Percentiles rank a stretch among this genome's conserved stretches.
Conservation (phyloP, 2,113 vertebrate species). For the Garra rufa region DNA sequence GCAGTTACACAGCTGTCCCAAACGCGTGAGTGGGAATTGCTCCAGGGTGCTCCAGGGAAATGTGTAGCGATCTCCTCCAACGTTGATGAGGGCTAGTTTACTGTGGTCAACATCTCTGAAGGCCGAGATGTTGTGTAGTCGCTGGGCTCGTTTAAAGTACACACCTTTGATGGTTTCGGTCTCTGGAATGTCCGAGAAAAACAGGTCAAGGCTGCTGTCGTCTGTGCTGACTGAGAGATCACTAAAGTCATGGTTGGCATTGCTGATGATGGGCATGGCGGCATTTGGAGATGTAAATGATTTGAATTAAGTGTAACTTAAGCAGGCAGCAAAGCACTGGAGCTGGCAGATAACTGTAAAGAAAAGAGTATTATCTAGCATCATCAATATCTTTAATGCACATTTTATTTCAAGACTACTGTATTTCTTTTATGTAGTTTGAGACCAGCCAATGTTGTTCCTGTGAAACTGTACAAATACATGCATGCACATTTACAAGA, state of each 20-base stretch:
- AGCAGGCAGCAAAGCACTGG: background rate
- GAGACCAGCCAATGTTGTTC: too few species aligned
- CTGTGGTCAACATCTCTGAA: conserved; percentile 71
- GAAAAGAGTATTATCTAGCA: background rate
- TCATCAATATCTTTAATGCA: background rate
- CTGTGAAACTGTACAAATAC: too few species aligned
- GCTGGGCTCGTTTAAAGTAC: conserved; percentile 83
- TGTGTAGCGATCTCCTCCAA: conserved; percentile 88
- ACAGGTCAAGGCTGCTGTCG: conserved; percentile 81
- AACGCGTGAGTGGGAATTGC: conserved; percentile 87
- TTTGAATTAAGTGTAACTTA: background rate
- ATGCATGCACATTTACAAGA: too few species aligned
- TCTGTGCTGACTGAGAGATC: conserved; percentile 80
- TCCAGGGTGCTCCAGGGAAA: conserved; percentile 94
- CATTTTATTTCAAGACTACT: background rate
- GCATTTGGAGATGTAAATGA: conserved; percentile 17
- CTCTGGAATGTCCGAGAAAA: conserved; percentile 78
- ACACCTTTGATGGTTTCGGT: conserved; percentile 84
- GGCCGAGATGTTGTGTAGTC: conserved; percentile 69
- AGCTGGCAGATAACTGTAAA: background rate
- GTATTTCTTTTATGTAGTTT: too few species aligned
- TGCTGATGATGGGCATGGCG: conserved; percentile 87
- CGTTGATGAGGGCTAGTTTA: conserved; percentile 88
- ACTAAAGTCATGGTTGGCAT: conserved; percentile 82
- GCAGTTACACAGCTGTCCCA: conserved; percentile 86